These are phyloP conservation scores for Harmothoe impar DNA, from an alignment of 2,888 invertebrate species.

Conservation along the genomic window DNA sequence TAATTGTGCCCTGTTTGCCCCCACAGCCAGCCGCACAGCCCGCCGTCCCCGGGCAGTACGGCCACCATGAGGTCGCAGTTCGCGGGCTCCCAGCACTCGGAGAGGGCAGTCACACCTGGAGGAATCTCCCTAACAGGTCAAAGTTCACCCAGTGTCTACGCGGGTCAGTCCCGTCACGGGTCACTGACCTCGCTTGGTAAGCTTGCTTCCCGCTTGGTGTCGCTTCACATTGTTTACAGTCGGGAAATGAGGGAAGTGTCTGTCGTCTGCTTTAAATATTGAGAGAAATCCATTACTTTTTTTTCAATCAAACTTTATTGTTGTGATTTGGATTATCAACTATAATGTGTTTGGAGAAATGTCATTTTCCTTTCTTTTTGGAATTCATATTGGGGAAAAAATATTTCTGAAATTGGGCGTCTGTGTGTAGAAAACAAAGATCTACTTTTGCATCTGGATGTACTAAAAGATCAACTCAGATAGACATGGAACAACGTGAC, in stretches of 20 bases:
- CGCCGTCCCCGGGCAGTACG: constrained; percentile 60
- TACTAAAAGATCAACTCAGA: too few species aligned
- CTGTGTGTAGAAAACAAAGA: too few species aligned
- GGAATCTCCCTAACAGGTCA: constrained; percentile 66
- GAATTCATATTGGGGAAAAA: too few species aligned
- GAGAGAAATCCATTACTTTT: background rate
- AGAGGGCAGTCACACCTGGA: constrained; percentile 60
- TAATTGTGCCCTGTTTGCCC: background rate
- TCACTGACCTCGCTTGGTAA: constrained; percentile 65
- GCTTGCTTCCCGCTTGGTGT: background rate
- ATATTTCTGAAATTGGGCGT: background rate
- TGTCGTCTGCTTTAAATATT: constrained; percentile 18
- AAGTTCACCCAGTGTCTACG: constrained; percentile 68
- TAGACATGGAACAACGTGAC: too few species aligned
- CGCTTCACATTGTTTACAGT: constrained; percentile 44
- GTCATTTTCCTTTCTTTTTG: too few species aligned
- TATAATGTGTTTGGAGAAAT: too few species aligned
- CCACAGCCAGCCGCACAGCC: constrained; percentile 61
- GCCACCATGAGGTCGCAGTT: constrained; percentile 52
- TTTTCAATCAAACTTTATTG: background rate
- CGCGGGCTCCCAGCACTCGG: constrained; percentile 21
- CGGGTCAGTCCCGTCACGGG: constrained; percentile 68
- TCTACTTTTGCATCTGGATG: too few species aligned
- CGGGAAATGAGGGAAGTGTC: background rate
- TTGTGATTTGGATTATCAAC: background rate